These are phyloP conservation scores for Ceratina calcarata DNA, from an alignment of 1,140 invertebrate genomes.

Conservation along the genomic window DNA sequence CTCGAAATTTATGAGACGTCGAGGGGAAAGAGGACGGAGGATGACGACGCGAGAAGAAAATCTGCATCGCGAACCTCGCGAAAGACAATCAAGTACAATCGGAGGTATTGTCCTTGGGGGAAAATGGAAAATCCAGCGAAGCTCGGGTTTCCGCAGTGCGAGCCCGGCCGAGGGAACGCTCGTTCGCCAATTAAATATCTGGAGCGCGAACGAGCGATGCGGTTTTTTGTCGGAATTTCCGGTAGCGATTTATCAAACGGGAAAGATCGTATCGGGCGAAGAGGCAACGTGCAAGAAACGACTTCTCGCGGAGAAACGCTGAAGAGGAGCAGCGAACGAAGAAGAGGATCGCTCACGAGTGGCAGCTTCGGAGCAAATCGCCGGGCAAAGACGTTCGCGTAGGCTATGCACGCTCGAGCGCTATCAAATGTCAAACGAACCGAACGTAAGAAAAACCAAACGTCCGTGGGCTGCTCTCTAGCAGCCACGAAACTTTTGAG, in stretches of 20 bases:
- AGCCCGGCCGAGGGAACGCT: conserved; percentile 24
- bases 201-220: conserved; percentile 70
- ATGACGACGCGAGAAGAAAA: neutral
- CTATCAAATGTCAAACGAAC: conserved; percentile 79
- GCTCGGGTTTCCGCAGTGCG: neutral
- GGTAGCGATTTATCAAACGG: conserved; percentile 79
- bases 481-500: conserved; percentile 61
- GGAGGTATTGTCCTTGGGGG: neutral
- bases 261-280: conserved; percentile 75
- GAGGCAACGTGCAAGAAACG: conserved; percentile 69
- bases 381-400: neutral
- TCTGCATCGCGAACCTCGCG: neutral
- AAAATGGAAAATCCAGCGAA: neutral
- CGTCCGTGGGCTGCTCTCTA: conserved; percentile 45
- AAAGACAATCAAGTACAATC: neutral
- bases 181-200: conserved; percentile 74
- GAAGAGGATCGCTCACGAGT: conserved; percentile 15
- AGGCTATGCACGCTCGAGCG: conserved; percentile 53
- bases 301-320: conserved; percentile 53
- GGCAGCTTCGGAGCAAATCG: too few species aligned
- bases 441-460: conserved; percentile 76
- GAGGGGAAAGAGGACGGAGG: neutral
- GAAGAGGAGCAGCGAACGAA: conserved; percentile 33
- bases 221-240: conserved; percentile 78
- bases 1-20: conserved; percentile 44